Evolutionary conservation across 2,888 invertebrate genomes (phyloP), one percentile per base, ranked within the genome.

Genomic region (Agrilus mali): DNA sequence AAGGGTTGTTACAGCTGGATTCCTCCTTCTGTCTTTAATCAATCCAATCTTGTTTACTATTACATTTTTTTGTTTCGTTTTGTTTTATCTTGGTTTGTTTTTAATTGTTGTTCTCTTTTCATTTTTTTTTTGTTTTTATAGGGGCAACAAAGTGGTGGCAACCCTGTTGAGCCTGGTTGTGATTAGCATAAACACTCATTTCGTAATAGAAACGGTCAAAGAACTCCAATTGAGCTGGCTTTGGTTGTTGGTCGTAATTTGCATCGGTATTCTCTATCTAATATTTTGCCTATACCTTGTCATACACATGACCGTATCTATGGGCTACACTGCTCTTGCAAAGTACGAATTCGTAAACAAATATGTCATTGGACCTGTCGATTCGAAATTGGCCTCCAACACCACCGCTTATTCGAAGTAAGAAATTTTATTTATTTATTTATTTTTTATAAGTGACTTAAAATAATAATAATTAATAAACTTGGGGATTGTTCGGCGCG

Each of bases 131-230:
- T n/a, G n/a, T 54, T 56, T 53, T 74, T 73, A 32, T 63, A 86
- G 86, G 49, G 66, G 69, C 20, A 85, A 80, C 64, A 83, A 81
- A 68, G 65, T 81, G 16, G 67, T 82, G 27, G 73, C 86, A 0
- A 74, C 80, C 16, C 42, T 76, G 4, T 65, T 89, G 27, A 80
- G 85, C 10, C 58, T 79, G 7, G 60, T 81, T 34, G 84, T 89
- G 5, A 84, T 90, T 55, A 68, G 64, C 5, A 87, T 90, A 54
- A 90, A 90, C 63, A 71, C 86, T 47, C 87, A 77, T 61, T 86
- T 88, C 62, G 84, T 88, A 10, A 65, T 75, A 14, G 71, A 72
- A 41, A 78, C 76, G 49, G 74, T 83, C 1, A 60, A 70, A 17
- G 57, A 66, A 6, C 57, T 64, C 2, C 52, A 74, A 6, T 55